Percentiles rank a stretch among this genome's conserved stretches.
Conservation (phyloP, 1,140 invertebrate species). For the Diachasmimorpha longicaudata region DNA sequence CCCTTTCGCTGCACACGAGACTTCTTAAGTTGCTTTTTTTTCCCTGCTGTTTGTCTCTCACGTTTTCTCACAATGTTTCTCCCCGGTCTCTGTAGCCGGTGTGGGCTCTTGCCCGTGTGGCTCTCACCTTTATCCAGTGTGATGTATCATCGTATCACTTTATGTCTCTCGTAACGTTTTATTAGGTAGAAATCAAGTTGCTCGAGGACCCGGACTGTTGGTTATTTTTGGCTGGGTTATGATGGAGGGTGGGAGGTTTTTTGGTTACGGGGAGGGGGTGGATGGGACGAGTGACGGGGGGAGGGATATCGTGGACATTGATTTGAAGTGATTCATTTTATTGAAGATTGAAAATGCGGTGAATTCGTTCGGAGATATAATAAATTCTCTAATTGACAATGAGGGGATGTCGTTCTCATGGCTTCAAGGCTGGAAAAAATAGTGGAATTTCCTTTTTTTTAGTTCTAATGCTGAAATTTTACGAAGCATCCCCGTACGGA, state of each 20-base stretch:
- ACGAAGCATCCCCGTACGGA: neutral
- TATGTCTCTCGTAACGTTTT: constrained; percentile 47
- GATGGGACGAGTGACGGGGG: too few species aligned
- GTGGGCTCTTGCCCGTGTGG: neutral
- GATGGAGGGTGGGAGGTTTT: neutral
- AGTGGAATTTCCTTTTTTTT: too few species aligned
- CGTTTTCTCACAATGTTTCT: neutral
- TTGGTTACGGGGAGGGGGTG: too few species aligned
- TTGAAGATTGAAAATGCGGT: too few species aligned
- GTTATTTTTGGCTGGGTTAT: neutral
- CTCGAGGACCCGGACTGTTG: neutral
- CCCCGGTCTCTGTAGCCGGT: neutral
- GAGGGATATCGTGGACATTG: too few species aligned
- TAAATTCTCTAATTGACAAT: too few species aligned
- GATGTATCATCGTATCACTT: constrained; percentile 48
- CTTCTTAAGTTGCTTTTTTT: neutral
- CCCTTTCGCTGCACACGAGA: neutral
- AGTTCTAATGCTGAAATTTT: too few species aligned
- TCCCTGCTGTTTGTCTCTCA: neutral
- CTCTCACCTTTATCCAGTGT: constrained; percentile 24
- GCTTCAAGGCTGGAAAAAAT: too few species aligned
- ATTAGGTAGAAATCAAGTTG: constrained; percentile 48
- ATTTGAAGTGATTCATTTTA: too few species aligned
- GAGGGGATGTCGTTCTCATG: too few species aligned
- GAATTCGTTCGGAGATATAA: neutral